A percentile compares a stretch with the other conserved stretches of the same genome.
These are phyloP conservation scores for Ctena decussata DNA, from an alignment of 2,888 invertebrate genomes.

Conservation along the genomic window DNA sequence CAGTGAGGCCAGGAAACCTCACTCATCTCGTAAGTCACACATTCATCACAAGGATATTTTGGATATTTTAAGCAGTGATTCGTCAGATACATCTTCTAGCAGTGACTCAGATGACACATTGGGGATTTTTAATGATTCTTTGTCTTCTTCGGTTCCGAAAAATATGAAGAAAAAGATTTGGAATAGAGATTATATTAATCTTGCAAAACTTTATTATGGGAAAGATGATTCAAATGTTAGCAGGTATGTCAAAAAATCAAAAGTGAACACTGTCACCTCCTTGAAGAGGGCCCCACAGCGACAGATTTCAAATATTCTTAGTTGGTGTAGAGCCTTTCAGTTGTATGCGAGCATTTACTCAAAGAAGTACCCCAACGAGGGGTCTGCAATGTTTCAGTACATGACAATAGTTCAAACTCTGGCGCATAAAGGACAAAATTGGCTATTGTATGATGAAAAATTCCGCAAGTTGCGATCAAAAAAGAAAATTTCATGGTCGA, in stretches of 20 bases:
- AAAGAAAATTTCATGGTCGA: not conserved
- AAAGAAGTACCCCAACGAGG: not conserved
- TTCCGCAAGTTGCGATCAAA: not conserved
- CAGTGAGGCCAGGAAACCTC: too few species aligned
- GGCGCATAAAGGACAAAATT: not conserved
- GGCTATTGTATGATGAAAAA: slow-evolving; percentile 18
- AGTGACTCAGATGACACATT: not conserved
- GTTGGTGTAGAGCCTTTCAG: slow-evolving; percentile 19
- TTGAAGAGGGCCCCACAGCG: not conserved
- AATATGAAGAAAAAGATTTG: slow-evolving; percentile 6
- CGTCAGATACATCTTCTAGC: not conserved
- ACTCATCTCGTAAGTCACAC: too few species aligned
- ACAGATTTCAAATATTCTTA: slow-evolving; percentile 2
- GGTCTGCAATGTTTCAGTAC: slow-evolving; percentile 15
- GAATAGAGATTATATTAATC: slow-evolving; percentile 3
- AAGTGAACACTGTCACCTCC: not conserved
- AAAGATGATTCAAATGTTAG: not conserved
- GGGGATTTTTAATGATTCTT: not conserved
- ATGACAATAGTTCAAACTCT: slow-evolving; percentile 14
- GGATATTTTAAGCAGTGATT: not conserved
- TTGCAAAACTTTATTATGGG: not conserved
- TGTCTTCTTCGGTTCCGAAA: not conserved
- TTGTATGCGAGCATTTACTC: slow-evolving; percentile 6
- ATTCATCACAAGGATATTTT: too few species aligned
- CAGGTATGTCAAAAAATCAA: not conserved